These are phyloP conservation scores for Sphaerophoria rueppellii DNA, from an alignment of 2,888 invertebrate genomes.

Conservation along the genomic window DNA sequence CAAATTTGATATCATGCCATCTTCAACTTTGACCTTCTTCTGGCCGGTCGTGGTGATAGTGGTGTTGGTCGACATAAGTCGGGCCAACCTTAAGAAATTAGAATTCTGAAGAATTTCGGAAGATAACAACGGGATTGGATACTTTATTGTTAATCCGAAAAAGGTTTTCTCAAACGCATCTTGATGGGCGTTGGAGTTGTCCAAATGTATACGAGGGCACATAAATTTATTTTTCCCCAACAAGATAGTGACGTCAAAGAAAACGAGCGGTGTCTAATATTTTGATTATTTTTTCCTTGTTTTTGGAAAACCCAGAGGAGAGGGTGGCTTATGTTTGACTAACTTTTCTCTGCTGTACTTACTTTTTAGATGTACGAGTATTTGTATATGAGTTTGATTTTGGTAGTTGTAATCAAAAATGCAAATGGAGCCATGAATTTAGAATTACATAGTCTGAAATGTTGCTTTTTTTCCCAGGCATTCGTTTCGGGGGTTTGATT, in stretches of 20 bases:
- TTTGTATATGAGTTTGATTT: conserved; percentile 50
- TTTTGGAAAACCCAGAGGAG: not conserved
- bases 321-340: conserved; percentile 28
- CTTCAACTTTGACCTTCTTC: conserved; percentile 35
- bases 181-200: conserved; percentile 13
- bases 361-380: not conserved
- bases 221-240: conserved; percentile 13
- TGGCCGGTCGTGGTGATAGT: too few relatives aligned
- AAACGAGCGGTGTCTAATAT: not conserved
- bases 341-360: conserved; percentile 26
- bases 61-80: too few relatives aligned
- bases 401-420: conserved; percentile 81
- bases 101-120: conserved; percentile 51
- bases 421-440: conserved; percentile 81
- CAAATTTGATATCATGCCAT: conserved; percentile 49
- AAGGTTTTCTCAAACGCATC: conserved; percentile 55
- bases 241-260: conserved; percentile 12
- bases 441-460: conserved; percentile 79
- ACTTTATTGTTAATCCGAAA: conserved; percentile 52
- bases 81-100: conserved; percentile 36
- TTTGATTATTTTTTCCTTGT: conserved; percentile 33
- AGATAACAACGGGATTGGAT: conserved; percentile 49
- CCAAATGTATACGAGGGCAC: conserved; percentile 13
- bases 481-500: conserved; percentile 32
- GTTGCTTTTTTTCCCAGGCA: conserved; percentile 35